A percentile compares a stretch with the other conserved stretches of the same genome.
Evolutionary conservation across 1,140 invertebrate genomes (phyloP).

Genomic region (Heliconius nattereri): DNA sequence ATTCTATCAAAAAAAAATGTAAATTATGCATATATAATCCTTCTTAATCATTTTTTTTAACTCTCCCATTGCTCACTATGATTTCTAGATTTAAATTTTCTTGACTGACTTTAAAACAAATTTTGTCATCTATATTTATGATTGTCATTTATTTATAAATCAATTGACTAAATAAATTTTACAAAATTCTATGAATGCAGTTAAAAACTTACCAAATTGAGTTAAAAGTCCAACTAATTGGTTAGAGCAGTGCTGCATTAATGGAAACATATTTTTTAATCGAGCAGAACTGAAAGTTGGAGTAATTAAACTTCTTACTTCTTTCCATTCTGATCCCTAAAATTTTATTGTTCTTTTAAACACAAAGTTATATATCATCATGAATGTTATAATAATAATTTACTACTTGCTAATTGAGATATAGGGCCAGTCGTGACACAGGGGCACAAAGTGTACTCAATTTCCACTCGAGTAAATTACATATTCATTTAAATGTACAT

Average conservation of each 20-base stretch:
- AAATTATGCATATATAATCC: background rate
- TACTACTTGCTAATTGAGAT: background rate
- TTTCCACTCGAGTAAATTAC: no score
- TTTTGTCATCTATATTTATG: background rate
- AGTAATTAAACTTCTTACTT: conserved; percentile 62
- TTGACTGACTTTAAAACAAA: no score
- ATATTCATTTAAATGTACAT: no score
- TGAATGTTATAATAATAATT: background rate
- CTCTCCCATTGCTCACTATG: no score
- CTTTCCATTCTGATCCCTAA: conserved; percentile 70
- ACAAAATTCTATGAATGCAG: no score
- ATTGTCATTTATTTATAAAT: background rate
- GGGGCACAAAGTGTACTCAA: no score
- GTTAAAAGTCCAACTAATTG: conserved; percentile 62
- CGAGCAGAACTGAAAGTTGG: conserved; percentile 67
- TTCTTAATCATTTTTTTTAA: no score
- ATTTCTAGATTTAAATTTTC: no score
- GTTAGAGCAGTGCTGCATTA: conserved; percentile 59
- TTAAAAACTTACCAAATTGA: conserved; percentile 47
- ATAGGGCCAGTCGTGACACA: background rate
- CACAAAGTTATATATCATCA: background rate
- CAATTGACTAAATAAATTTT: background rate
- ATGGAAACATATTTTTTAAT: conserved; percentile 66
- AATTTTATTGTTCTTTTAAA: conserved; percentile 13
- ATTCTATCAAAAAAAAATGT: background rate